Evolutionary conservation across 2,113 vertebrate species (phyloP).

Genomic region (Fregetta grallaria): DNA sequence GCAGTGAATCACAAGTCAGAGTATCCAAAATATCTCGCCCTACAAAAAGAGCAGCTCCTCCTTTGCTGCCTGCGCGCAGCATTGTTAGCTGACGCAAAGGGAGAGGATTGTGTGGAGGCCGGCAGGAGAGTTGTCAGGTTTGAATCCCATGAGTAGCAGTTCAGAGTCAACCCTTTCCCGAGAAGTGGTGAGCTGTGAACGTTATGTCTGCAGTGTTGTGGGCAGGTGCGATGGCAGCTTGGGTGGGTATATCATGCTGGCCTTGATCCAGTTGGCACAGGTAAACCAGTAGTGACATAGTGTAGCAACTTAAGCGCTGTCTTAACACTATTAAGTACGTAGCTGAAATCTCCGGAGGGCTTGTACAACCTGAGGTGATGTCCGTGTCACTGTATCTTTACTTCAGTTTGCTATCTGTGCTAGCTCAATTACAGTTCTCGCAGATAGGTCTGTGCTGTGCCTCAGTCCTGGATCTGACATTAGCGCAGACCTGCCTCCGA

Average conservation of each 20-base stretch:
- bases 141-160: neutral
- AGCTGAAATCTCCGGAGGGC: constrained; percentile 20
- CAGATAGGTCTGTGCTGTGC: neutral
- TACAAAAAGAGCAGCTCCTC: neutral
- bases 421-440: neutral
- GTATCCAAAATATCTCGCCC: neutral
- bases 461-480: neutral
- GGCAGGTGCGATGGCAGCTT: constrained; percentile 36
- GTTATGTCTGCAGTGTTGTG: neutral
- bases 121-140: neutral
- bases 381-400: neutral
- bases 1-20: neutral
- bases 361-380: neutral
- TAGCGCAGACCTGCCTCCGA: neutral
- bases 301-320: neutral
- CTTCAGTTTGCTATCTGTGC: neutral
- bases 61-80: neutral
- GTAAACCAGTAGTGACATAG: constrained; percentile 22
- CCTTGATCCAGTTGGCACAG: constrained; percentile 47
- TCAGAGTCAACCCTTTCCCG: neutral
- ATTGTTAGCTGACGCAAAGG: neutral
- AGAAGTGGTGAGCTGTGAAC: neutral
- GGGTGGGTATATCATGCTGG: neutral
- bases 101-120: neutral
- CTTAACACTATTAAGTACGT: constrained; percentile 15